Percentiles rank a stretch among this genome's conserved stretches.
Evolutionary conservation across 1,140 invertebrate species (phyloP).

Genomic region (Ostrea denselamellosa): DNA sequence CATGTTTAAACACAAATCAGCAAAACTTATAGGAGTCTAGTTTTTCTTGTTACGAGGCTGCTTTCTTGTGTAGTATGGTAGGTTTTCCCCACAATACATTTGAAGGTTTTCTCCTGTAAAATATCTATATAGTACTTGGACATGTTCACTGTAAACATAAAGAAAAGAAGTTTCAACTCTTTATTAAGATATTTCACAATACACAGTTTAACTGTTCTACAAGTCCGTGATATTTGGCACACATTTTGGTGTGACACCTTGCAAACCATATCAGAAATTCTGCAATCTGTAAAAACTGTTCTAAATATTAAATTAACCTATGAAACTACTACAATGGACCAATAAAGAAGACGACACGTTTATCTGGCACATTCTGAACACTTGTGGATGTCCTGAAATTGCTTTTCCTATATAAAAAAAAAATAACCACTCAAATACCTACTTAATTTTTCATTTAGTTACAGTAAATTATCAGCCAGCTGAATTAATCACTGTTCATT

Average conservation of each 20-base stretch:
- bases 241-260: slow-evolving; percentile 32
- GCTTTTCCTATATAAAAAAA: background rate
- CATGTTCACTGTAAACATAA: background rate
- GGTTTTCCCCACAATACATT: too few species aligned
- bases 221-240: background rate
- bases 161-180: background rate
- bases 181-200: slow-evolving; percentile 39
- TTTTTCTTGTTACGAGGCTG: too few species aligned
- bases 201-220: slow-evolving; percentile 34
- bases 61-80: too few species aligned
- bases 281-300: slow-evolving; percentile 2
- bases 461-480: background rate
- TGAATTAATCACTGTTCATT: background rate
- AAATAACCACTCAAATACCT: background rate
- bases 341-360: background rate
- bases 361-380: slow-evolving; percentile 13
- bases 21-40: too few species aligned
- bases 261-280: slow-evolving; percentile 1
- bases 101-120: too few species aligned
- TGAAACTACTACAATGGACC: background rate
- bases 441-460: background rate
- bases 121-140: too few species aligned
- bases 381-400: slow-evolving; percentile 22
- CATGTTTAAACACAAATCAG: too few species aligned
- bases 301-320: background rate